Base-by-base conservation (phyloP, 2,888 invertebrate genomes). In the Tuta absoluta region DNA sequence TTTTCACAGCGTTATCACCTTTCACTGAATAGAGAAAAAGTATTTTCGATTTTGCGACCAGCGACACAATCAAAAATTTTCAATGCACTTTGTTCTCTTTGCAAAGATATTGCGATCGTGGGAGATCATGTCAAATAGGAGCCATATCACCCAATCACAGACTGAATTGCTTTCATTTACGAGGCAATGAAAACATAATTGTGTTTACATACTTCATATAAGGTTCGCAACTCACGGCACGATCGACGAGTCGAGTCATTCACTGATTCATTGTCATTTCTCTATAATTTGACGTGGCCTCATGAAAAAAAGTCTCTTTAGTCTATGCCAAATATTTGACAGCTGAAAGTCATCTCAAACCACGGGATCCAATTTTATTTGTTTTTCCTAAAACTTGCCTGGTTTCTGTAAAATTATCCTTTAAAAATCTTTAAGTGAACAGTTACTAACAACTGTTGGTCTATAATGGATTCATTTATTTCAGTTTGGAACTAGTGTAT, bases 321-420 rank as follows among this genome's bases (percentile, higher is more conserved):
- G 63, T 66, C 64, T 66, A 67, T 68, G 65, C 11, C 67, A 66
- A 68, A 74, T 4, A 71, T 76, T 76, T 81, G 81, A 84, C 84
- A 84, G 78, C 73, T 79, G 77, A 79, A 65, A 70, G 65, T 68
- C 62, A 67, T 68, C 68, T 73, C 75, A 74, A 72, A 79, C 78
- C 80, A 83, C 82, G 80, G 82, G 80, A 78, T 23, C 77, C 75
- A 77, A 80, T 81, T 75, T 81, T 77, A 81, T 75, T 75, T 79
- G 78, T 80, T 82, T 82, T 66, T 56, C 63, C 38, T 23, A 24
- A 17, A 77, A 81, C 80, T 79, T 79, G 73, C 69, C 68, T 71
- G 75, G 76, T 79, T 84, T 75, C 74, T 79, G 75, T 77, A 75
- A 74, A 71, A 75, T 68, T 14, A 71, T 75, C 67, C 61, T 66